Evolutionary conservation across 1,140 invertebrate species (phyloP), one percentile per base, ranked within the genome.

Genomic region (Branchinecta lynchi): DNA sequence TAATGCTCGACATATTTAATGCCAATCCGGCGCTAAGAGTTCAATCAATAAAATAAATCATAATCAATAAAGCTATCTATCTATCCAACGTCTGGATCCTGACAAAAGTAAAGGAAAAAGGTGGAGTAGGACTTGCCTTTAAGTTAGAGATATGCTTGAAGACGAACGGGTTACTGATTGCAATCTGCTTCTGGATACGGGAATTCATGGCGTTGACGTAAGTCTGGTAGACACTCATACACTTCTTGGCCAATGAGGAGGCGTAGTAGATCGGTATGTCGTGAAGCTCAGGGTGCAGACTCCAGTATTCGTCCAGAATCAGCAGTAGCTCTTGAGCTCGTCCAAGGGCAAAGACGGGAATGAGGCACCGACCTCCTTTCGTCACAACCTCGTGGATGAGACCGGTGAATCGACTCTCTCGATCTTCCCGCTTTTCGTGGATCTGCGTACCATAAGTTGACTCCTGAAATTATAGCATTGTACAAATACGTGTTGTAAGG

Each of bases 141-240:
- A 99, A 80, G 81, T 99, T 98, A 7, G 93, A 96, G 73, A 99
- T 98, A 76, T 99, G 96, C 75, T 96, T 92, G 79, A 99, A 99
- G 3, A 98, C 92, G 81, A 99, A 99, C 0, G 97, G 97, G 82
- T 99, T 99, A 77, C 96, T 97, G 45, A 98, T 89, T 0, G 93
- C 91, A 75, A 99, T 98, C 80, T 99, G 96, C 8, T 93, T 79
- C 20, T 89, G 84, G 73, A 99, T 99, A 76, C 89, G 88, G 73
- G 98, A 93, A 78, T 99, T 99, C 97, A 99, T 99, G 0, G 96
- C 95, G 80, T 98, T 97, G 0, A 99, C 89, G 77, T 98, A 99
- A 0, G 96, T 99, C 79, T 99, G 96, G 81, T 99, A 99, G 0
- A 99, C 96, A 70, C 93, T 90, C 96, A 99, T 99, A 77, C 97